A percentile compares a stretch with the other conserved stretches of the same genome.
phyloP scores from a whole-genome alignment of 2,797 vertebrate species.

The Chaenodraco wilsoni region DNA sequence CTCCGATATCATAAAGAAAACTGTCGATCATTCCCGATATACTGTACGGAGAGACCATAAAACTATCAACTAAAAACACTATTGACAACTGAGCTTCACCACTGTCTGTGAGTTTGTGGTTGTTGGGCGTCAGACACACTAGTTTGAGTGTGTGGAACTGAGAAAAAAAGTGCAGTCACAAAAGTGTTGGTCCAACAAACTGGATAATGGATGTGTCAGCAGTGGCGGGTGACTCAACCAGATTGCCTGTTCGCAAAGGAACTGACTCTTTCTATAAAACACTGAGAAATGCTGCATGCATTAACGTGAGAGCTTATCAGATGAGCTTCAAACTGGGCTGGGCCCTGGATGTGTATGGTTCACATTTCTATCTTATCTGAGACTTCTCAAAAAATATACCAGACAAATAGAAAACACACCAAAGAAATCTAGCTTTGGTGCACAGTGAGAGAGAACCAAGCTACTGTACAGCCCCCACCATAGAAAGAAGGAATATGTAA shows the following conservation, averaged over 20 bases:
- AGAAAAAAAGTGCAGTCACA: constrained; percentile 72
- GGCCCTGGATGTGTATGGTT: constrained; percentile 62
- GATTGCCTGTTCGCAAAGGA: constrained; percentile 39
- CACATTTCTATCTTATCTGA: constrained; percentile 74
- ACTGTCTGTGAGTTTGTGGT: constrained; percentile 61
- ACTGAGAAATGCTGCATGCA: constrained; percentile 70
- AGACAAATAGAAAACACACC: constrained; percentile 37
- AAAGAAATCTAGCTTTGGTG: constrained; percentile 56
- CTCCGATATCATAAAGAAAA: constrained; percentile 54
- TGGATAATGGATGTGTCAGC: constrained; percentile 61
- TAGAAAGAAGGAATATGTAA: constrained; percentile 69
- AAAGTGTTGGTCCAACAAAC: constrained; percentile 79
- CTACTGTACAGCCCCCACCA: constrained; percentile 60
- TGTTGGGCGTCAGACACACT: constrained; percentile 56
- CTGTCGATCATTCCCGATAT: constrained; percentile 48
- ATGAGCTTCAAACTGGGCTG: constrained; percentile 58
- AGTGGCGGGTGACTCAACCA: constrained; percentile 53
- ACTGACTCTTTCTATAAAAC: constrained; percentile 54
- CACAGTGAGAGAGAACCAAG: constrained; percentile 60
- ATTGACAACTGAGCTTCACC: constrained; percentile 60
- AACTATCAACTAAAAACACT: constrained; percentile 57
- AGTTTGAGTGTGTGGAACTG: constrained; percentile 48
- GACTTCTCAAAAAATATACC: constrained; percentile 51
- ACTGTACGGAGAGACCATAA: constrained; percentile 52
- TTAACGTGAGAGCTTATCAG: constrained; percentile 65